A percentile compares a stretch with the other conserved stretches of the same genome.
Evolutionary conservation across 2,113 vertebrate genomes (phyloP).

Genomic region (Aix galericulata): DNA sequence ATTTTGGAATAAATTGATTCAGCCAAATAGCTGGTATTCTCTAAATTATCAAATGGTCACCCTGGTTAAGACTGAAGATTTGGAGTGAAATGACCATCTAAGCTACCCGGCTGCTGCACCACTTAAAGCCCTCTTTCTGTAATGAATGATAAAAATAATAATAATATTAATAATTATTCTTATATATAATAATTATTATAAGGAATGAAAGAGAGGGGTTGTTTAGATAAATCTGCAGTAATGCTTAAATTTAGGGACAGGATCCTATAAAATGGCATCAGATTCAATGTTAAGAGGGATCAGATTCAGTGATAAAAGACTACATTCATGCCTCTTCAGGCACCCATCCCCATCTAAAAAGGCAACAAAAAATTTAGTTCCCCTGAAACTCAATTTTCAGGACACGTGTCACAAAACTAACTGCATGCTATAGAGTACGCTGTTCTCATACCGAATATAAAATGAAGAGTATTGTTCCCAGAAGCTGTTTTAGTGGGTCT

Average conservation of each 20-base stretch:
- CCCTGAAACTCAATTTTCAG: background rate
- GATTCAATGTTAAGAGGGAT: background rate
- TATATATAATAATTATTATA: background rate
- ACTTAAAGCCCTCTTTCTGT: background rate
- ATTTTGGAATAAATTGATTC: background rate
- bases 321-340: background rate
- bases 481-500: background rate
- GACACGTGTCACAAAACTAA: background rate
- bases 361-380: background rate
- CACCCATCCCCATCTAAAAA: background rate
- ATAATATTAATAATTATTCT: too few relatives aligned
- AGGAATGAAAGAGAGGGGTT: background rate
- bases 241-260: background rate
- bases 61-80: background rate
- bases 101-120: background rate
- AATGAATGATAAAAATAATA: too few relatives aligned
- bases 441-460: background rate
- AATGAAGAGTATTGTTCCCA: background rate
- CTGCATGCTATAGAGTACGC: background rate
- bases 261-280: background rate
- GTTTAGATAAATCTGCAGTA: background rate
- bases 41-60: background rate
- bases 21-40: accelerated
- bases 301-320: background rate
- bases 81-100: background rate